A percentile compares a stretch with the other conserved stretches of the same genome.
Conservation (phyloP, 2,113 vertebrate genomes). For the Apodemus sylvaticus region DNA sequence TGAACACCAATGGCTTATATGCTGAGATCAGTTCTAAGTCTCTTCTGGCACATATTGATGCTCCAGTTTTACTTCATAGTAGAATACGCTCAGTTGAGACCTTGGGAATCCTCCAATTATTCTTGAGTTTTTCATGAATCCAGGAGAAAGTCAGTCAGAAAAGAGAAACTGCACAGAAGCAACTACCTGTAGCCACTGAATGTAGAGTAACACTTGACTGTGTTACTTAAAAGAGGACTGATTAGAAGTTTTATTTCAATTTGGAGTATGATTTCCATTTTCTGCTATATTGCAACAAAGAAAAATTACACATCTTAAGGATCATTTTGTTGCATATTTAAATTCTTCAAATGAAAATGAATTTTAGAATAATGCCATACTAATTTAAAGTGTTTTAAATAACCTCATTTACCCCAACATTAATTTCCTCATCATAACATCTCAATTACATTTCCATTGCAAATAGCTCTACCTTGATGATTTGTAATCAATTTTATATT, state of each 20-base stretch:
- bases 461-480: slow-evolving; percentile 78
- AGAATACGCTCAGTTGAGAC: background rate
- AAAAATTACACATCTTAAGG: slow-evolving; percentile 48
- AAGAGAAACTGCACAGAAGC: background rate
- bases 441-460: slow-evolving; percentile 83
- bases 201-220: background rate
- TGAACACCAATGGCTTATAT: no score
- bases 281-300: background rate
- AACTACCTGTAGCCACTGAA: background rate
- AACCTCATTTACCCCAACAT: slow-evolving; percentile 76
- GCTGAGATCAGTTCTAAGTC: background rate
- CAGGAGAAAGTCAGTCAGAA: background rate
- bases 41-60: background rate
- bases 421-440: slow-evolving; percentile 77
- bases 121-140: background rate
- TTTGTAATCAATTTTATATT: slow-evolving; percentile 78
- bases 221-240: slow-evolving; percentile 2
- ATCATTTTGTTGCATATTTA: slow-evolving; percentile 57
- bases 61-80: background rate
- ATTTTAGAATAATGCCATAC: slow-evolving; percentile 74
- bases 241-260: slow-evolving; percentile 49
- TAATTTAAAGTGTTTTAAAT: slow-evolving; percentile 75
- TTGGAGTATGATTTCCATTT: background rate
- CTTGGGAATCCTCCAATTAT: background rate
- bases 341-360: slow-evolving; percentile 59